Evolutionary conservation across 1,140 invertebrate genomes (phyloP).

Genomic region (Limonius californicus): DNA sequence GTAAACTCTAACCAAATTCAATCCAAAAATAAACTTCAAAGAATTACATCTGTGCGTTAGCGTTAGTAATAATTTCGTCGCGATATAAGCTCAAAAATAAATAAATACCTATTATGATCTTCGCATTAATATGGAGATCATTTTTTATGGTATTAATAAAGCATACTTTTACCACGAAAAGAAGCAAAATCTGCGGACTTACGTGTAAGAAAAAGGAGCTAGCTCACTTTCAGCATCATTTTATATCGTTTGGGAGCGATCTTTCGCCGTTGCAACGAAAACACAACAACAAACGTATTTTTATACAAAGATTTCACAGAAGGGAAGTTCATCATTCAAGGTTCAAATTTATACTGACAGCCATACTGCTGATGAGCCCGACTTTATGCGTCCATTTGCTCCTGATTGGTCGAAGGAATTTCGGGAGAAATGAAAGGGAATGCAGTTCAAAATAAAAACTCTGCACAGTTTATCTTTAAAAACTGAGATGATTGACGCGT

Average conservation of each 20-base stretch:
- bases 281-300: conserved; percentile 16
- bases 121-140: neutral
- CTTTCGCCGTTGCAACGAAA: neutral
- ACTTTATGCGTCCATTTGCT: conserved; percentile 65
- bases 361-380: conserved; percentile 74
- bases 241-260: neutral
- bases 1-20: too few relatives aligned
- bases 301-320: conserved; percentile 51
- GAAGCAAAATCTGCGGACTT: too few relatives aligned
- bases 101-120: too few relatives aligned
- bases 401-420: conserved; percentile 55
- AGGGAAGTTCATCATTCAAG: conserved; percentile 75
- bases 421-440: conserved; percentile 25
- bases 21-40: too few relatives aligned
- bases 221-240: neutral
- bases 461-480: too few relatives aligned
- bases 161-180: too few relatives aligned
- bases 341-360: conserved; percentile 86
- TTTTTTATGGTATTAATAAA: neutral
- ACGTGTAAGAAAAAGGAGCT: neutral
- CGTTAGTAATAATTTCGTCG: too few relatives aligned
- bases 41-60: too few relatives aligned
- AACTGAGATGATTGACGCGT: too few relatives aligned
- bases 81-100: too few relatives aligned
- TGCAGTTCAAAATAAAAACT: neutral